Evolutionary conservation across 2,797 vertebrate genomes (phyloP), one percentile per base, ranked within the genome.

Genomic region (Rhadinocentrus ornatus): DNA sequence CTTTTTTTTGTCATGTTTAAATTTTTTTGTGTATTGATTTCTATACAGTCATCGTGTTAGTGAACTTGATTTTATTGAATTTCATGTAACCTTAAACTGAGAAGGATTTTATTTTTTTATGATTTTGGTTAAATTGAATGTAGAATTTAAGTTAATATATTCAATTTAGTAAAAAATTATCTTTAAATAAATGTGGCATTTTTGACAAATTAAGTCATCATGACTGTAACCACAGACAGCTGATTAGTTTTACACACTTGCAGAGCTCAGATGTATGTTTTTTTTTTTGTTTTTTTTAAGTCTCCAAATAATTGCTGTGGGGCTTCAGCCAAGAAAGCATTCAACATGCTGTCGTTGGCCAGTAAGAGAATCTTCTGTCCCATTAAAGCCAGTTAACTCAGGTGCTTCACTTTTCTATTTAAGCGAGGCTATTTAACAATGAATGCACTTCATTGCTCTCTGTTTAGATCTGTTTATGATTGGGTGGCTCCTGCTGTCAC

Each of bases 71-170:
- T 71, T 72, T 13, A 15, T 6, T 26, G 50, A 53, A 24, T 53
- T 26, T 13, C 59, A 54, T 75, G 68, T 76, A 76, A 80, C 71
- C 26, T 77, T 50, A 78, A 48, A 55, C 31, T 34, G 61, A 55
- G 70, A 54, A 84, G 78, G 69, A 81, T 24, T 66, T 65, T 85
- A 24, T 69, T 71, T 77, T 75, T 46, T n/a, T 65, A 78, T 66
- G 3, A 73, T 82, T 87, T 73, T 41, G 70, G 66, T 84, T 84
- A 77, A 82, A 79, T 70, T 84, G 78, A 90, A 88, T 80, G 76
- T 92, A 86, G 86, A 56, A 73, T 72, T 82, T 85, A 62, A 88
- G 73, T 88, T 87, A 78, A 88, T 85, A 72, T 84, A 86, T 86
- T 87, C 76, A 80, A 82, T 87, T 81, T 68, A 82, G 80, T 86